Evolutionary conservation across 1,140 invertebrate genomes (phyloP).

Genomic region (Atopsyche davidsoni): DNA sequence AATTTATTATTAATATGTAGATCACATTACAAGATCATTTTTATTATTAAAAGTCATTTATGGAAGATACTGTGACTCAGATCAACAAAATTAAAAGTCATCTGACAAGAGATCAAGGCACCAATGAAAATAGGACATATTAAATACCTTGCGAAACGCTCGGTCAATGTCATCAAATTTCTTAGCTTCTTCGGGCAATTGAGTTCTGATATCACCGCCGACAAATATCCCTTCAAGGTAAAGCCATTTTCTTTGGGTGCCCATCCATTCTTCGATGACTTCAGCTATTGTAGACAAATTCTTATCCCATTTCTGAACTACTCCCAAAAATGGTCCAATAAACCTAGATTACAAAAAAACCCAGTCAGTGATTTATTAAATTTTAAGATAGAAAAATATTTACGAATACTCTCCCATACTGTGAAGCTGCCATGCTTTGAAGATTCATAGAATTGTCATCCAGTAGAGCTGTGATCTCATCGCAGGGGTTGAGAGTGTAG

Average conservation of each 20-base stretch:
- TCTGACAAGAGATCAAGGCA: too few relatives aligned
- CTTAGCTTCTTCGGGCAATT: conserved; percentile 79
- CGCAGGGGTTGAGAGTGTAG: conserved; percentile 71
- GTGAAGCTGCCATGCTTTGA: conserved; percentile 84
- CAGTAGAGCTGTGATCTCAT: conserved; percentile 72
- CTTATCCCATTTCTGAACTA: conserved; percentile 80
- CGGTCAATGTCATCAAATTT: conserved; percentile 86
- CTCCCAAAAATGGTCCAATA: conserved; percentile 74
- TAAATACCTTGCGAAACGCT: conserved; percentile 60
- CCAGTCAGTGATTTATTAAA: background rate
- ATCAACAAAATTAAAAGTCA: too few relatives aligned
- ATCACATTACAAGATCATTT: too few relatives aligned
- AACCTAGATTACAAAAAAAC: conserved; percentile 52
- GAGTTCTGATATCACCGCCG: conserved; percentile 75
- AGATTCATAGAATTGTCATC: conserved; percentile 87
- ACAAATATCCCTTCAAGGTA: conserved; percentile 89
- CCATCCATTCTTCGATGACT: conserved; percentile 79
- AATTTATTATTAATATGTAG: too few relatives aligned
- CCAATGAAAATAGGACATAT: too few relatives aligned
- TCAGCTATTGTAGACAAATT: conserved; percentile 72
- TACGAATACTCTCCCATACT: conserved; percentile 41
- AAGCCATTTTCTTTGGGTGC: conserved; percentile 81
- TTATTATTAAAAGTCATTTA: too few relatives aligned
- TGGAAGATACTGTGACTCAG: too few relatives aligned
- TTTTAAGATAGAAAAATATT: background rate